A percentile compares a stretch with the other conserved stretches of the same genome.
Evolutionary conservation across 2,888 invertebrate species (phyloP).

Genomic region (Epistrophe grossulariae): DNA sequence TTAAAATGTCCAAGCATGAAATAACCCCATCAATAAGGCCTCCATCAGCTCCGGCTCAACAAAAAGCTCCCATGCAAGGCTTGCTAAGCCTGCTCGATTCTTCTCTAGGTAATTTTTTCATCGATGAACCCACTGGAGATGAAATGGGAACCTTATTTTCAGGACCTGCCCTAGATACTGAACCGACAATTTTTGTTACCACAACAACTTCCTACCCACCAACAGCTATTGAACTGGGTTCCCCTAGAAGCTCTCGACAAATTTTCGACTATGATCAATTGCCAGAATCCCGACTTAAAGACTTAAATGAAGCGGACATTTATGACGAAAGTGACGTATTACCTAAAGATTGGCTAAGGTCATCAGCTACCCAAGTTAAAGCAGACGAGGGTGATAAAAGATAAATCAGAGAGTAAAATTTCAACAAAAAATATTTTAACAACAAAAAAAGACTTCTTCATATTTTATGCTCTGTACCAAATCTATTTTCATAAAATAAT

Average conservation of each 20-base stretch:
- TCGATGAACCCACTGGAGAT: constrained; percentile 77
- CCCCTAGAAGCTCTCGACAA: constrained; percentile 81
- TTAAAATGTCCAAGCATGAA: constrained; percentile 23
- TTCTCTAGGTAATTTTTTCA: constrained; percentile 81
- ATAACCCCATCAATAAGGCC: constrained; percentile 43
- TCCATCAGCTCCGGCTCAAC: constrained; percentile 36
- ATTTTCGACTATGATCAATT: constrained; percentile 83
- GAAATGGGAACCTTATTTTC: constrained; percentile 55
- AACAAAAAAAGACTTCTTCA: constrained; percentile 61
- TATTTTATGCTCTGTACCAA: constrained; percentile 81
- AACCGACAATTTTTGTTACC: constrained; percentile 70
- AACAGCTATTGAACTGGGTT: constrained; percentile 54
- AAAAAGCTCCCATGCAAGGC: constrained; percentile 79
- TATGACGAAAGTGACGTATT: constrained; percentile 41
- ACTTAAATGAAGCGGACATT: constrained; percentile 43
- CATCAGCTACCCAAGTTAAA: constrained; percentile 66
- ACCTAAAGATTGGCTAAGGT: constrained; percentile 54
- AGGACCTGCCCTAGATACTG: constrained; percentile 46
- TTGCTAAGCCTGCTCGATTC: constrained; percentile 81
- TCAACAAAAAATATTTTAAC: constrained; percentile 18
- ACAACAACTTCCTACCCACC: constrained; percentile 73
- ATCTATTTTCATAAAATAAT: constrained; percentile 78
- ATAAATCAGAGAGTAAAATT: constrained; percentile 69
- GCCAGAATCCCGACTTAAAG: constrained; percentile 80
- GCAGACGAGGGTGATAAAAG: constrained; percentile 70